phyloP scores from a whole-genome alignment of 2,113 vertebrate species.

The Conger conger region DNA sequence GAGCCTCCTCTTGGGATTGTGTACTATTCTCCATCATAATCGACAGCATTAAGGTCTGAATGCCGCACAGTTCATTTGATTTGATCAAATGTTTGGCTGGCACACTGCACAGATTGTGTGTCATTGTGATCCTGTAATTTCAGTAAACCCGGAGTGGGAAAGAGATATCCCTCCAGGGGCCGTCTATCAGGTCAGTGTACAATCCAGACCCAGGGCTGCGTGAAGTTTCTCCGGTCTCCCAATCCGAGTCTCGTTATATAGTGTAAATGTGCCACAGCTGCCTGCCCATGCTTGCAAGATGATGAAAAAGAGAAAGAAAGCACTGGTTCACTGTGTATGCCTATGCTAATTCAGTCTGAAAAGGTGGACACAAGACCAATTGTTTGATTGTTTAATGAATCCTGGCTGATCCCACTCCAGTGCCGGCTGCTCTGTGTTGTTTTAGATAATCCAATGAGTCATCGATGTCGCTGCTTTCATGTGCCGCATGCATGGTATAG shows the following conservation, averaged over 20 bases:
- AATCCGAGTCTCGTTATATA: slow-evolving; percentile 39
- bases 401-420: not conserved
- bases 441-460: not conserved
- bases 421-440: not conserved
- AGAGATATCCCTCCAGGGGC: not conserved
- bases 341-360: slow-evolving; percentile 2
- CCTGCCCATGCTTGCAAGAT: not conserved
- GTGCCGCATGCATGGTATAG: not conserved
- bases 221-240: slow-evolving; percentile 24
- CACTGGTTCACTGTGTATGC: not conserved
- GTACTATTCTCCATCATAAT: not conserved
- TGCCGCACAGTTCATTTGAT: not conserved
- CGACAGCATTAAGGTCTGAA: not conserved
- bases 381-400: slow-evolving; percentile 2
- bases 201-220: slow-evolving; percentile 34
- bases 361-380: not conserved
- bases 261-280: not conserved
- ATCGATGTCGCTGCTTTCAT: not conserved
- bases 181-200: slow-evolving; percentile 6
- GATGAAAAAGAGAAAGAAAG: not conserved
- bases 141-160: not conserved
- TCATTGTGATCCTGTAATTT: not conserved
- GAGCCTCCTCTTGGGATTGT: not conserved
- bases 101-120: not conserved
- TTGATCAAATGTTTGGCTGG: not conserved